These are phyloP conservation scores for Paragorgia papillata DNA, from an alignment of 92 coral and sea anemone species.

Conservation along the genomic window DNA sequence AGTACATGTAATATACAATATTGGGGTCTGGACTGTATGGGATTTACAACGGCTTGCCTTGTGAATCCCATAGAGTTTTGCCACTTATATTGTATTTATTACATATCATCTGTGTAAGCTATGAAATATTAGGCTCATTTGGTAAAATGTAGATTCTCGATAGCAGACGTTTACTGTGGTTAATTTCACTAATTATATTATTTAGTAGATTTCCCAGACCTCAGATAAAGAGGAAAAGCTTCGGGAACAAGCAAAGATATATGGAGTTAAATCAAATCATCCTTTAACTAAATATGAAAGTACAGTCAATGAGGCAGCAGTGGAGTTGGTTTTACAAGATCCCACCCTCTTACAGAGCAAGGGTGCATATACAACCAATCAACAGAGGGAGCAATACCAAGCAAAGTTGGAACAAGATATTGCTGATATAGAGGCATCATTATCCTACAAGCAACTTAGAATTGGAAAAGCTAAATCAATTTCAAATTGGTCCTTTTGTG, in stretches of 20 bases:
- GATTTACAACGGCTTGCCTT: not conserved
- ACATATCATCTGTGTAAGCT: too few species aligned
- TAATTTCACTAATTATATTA: not conserved
- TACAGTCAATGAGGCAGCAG: constrained; percentile 16
- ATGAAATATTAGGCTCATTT: too few species aligned
- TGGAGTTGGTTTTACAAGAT: not conserved
- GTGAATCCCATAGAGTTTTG: too few species aligned
- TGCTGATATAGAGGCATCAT: constrained; percentile 4
- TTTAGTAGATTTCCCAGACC: constrained; percentile 20
- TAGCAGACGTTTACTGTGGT: too few species aligned
- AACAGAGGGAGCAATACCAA: too few species aligned
- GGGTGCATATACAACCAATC: constrained; percentile 10
- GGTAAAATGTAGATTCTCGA: too few species aligned
- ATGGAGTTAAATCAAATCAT: constrained; percentile 3
- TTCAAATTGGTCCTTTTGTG: constrained; percentile 22
- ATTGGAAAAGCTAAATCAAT: constrained; percentile 17
- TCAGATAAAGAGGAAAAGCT: constrained; percentile 9
- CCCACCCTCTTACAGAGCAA: constrained; percentile 12
- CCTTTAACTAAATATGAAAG: constrained; percentile 20
- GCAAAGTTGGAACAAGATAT: constrained; percentile 15
- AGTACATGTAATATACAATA: not conserved
- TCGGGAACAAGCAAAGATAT: constrained; percentile 18
- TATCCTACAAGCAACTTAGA: constrained; percentile 13
- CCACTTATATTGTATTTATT: too few species aligned
- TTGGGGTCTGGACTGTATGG: constrained; percentile 7